Evolutionary conservation across 1,140 invertebrate species (phyloP).

Genomic region (Vanessa tameamea): DNA sequence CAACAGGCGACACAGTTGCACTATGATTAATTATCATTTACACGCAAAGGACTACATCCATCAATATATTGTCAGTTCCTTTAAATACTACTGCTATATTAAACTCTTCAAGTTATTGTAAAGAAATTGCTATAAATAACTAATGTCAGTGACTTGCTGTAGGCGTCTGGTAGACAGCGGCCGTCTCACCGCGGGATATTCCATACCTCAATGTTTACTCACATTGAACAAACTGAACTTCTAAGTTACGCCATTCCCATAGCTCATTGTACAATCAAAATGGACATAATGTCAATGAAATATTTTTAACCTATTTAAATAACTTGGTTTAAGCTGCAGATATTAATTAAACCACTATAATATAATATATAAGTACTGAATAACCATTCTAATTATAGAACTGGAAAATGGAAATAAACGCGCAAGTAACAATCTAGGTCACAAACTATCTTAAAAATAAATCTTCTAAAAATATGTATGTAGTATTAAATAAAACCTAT

Average conservation of each 20-base stretch:
- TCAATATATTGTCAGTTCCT: conserved; percentile 71
- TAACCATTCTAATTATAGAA: no score
- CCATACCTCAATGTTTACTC: conserved; percentile 45
- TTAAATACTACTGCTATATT: conserved; percentile 61
- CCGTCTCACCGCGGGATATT: conserved; percentile 47
- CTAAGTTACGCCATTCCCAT: not conserved
- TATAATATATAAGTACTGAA: no score
- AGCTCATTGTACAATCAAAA: no score
- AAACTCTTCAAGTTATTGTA: conserved; percentile 55
- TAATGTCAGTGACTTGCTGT: conserved; percentile 60
- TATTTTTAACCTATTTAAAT: no score
- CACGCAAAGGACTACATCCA: conserved; percentile 47
- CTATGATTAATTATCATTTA: conserved; percentile 67
- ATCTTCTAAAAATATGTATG: no score
- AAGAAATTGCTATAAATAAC: conserved; percentile 68
- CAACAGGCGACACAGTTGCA: conserved; percentile 55
- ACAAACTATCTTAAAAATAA: no score
- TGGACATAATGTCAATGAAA: no score
- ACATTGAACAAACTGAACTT: not conserved
- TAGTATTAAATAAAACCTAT: no score
- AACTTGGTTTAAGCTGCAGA: no score
- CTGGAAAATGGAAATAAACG: no score
- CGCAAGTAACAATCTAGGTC: no score
- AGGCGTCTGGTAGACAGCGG: conserved; percentile 46
- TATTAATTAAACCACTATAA: no score